Evolutionary conservation across 2,888 invertebrate species (phyloP), one percentile per base, ranked within the genome.

Genomic region (Cryptocephalus moraei): DNA sequence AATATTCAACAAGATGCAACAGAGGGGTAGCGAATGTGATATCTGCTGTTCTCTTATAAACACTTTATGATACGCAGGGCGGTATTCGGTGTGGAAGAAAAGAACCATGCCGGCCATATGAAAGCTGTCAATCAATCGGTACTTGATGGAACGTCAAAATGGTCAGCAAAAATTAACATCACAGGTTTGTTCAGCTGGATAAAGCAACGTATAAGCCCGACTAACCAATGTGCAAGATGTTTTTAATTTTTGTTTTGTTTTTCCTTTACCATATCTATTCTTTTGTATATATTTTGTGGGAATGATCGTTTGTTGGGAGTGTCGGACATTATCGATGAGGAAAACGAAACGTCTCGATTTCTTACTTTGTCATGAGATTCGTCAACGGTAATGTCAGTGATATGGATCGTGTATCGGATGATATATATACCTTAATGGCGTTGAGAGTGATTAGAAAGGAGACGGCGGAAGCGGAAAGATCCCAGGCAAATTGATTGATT

Each of bases 131-230:
- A 97, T 81, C 94, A 96, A 78, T 91, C 92, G 69, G 96, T 97
- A 67, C 82, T 97, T 75, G 96, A 97, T 77, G 97, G 97, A 69
- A 97, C 96, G 62, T 95, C 95, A 73, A 97, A 97, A 79, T 97
- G 97, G 97, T 96, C 96, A 69, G 96, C 96, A 68, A 97, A 97
- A 84, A 96, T 97, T 76, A 95, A 94, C 72, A 95, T 97, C 75
- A 97, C 96, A 89, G 95, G 96, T 96, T 88, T 84, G 91, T 80
- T n/a, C 9, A 11, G 12, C 9, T 33, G 43, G 36, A 43, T 36
- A 36, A 12, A 22, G 22, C n/a, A 22, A 22, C 22, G 22, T 22
- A 22, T 22, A 22, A n/a, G 22, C 22, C 22, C 22, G 22, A 22
- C 36, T 36, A 36, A 36, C n/a, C 36, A 11, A 36, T 36, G 12